Conservation (phyloP, 2,888 invertebrate genomes). For the Drosophila mettleri region DNA sequence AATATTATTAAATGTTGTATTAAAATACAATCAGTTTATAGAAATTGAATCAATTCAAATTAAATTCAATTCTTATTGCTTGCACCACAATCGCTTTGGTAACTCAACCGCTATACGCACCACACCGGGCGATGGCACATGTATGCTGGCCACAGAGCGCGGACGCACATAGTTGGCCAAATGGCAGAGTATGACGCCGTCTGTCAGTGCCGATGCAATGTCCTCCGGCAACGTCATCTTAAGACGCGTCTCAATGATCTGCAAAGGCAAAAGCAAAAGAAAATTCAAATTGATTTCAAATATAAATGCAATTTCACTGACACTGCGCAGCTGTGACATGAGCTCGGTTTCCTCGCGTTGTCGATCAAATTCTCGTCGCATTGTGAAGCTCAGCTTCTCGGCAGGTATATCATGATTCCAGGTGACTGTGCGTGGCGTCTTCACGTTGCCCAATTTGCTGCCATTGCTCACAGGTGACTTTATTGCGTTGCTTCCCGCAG, state of each 20-base stretch:
- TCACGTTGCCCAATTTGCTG: slow-evolving; percentile 72
- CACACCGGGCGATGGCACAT: slow-evolving; percentile 96
- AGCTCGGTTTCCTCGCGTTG: slow-evolving; percentile 95
- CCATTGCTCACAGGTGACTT: slow-evolving; percentile 82
- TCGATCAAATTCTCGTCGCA: slow-evolving; percentile 95
- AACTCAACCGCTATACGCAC: slow-evolving; percentile 86
- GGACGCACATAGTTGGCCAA: slow-evolving; percentile 96
- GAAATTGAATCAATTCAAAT: too few relatives aligned
- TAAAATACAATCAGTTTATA: too few relatives aligned
- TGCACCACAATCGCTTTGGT: neutral
- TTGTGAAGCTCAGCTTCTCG: slow-evolving; percentile 94
- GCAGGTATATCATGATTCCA: slow-evolving; percentile 90
- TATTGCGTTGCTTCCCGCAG: slow-evolving; percentile 43
- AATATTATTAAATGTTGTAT: too few relatives aligned
- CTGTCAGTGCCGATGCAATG: slow-evolving; percentile 92
- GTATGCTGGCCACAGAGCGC: slow-evolving; percentile 95
- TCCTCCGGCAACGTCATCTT: slow-evolving; percentile 96
- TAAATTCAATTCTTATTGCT: neutral
- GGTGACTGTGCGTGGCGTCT: slow-evolving; percentile 86
- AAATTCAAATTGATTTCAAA: neutral
- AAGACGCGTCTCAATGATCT: slow-evolving; percentile 95
- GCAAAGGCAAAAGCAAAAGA: slow-evolving; percentile 53
- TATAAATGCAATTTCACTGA: slow-evolving; percentile 84
- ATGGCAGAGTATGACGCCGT: slow-evolving; percentile 97
- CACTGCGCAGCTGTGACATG: slow-evolving; percentile 92